Conservation (phyloP, 2,888 invertebrate species). For the Tipula vernalis region DNA sequence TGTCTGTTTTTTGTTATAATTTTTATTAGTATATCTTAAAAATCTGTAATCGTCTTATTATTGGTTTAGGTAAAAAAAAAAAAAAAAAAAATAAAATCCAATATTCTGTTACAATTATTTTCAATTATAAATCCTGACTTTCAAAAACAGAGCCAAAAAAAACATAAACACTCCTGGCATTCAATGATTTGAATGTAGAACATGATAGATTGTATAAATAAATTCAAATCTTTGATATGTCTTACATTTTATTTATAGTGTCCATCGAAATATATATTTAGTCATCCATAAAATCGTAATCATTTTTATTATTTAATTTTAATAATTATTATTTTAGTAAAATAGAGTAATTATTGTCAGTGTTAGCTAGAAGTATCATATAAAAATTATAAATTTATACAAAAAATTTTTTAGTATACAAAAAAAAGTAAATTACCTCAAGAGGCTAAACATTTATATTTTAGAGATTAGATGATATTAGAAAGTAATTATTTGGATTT, state of each 20-base stretch:
- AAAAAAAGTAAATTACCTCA: background rate
- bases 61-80: background rate
- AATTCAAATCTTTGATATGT: background rate
- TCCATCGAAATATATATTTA: background rate
- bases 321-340: background rate
- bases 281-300: background rate
- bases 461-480: background rate
- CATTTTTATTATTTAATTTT: background rate
- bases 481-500: background rate
- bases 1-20: background rate
- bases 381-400: background rate
- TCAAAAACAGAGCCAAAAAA: background rate
- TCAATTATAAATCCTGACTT: background rate
- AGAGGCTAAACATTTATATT: background rate
- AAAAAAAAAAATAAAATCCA: too few species aligned
- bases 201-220: background rate
- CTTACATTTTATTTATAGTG: background rate
- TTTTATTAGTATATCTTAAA: background rate
- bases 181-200: background rate
- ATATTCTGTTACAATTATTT: background rate
- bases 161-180: background rate
- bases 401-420: background rate
- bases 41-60: background rate
- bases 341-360: background rate
- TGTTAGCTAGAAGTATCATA: background rate